A percentile compares a stretch with the other conserved stretches of the same genome.
Evolutionary conservation across 2,113 vertebrate genomes (phyloP).

Genomic region (Thalassarche chlororhynchos): DNA sequence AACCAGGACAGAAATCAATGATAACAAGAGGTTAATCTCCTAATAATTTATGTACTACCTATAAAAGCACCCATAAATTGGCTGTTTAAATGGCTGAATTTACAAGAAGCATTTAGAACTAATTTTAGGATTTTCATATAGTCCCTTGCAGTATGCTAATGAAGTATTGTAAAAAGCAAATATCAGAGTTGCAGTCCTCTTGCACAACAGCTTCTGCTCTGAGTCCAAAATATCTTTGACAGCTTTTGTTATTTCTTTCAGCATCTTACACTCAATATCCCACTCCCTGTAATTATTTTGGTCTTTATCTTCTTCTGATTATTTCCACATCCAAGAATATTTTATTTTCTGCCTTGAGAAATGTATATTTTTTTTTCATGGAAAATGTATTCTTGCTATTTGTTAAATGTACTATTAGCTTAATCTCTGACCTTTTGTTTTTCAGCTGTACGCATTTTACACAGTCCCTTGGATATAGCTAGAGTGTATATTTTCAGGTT

Average conservation of each 20-base stretch:
- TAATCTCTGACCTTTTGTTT: not conserved
- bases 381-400: not conserved
- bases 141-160: not conserved
- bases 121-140: not conserved
- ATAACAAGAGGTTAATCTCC: not conserved
- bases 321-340: constrained; percentile 25
- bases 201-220: not conserved
- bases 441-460: not conserved
- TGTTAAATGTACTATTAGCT: not conserved
- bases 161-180: not conserved
- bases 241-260: not conserved
- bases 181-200: not conserved
- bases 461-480: not conserved
- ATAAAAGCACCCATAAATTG: not conserved
- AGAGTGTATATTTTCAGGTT: not conserved
- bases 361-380: not conserved
- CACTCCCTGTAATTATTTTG: not conserved
- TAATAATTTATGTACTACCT: not conserved
- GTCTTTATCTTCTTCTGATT: constrained; percentile 1
- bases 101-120: not conserved
- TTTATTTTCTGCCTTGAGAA: constrained; percentile 19
- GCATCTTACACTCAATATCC: not conserved
- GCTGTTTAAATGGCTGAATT: not conserved
- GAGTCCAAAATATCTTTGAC: not conserved
- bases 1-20: not conserved